phyloP scores from a whole-genome alignment of 2,888 invertebrate species.

The Isotomurus palustris region DNA sequence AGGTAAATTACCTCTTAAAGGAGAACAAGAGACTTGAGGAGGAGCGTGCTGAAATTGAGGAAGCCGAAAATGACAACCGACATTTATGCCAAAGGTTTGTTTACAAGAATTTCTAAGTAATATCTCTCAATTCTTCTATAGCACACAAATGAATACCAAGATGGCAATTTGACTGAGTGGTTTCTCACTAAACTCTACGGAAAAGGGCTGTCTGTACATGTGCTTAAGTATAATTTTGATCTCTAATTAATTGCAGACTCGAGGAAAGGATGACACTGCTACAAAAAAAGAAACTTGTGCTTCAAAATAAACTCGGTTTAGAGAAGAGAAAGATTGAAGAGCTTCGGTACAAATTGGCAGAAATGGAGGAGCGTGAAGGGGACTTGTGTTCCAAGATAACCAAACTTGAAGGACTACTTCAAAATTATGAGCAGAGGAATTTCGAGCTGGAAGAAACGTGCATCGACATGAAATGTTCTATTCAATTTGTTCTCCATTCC shows the following conservation, averaged over 20 bases:
- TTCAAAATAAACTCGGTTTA: constrained; percentile 48
- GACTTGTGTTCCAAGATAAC: constrained; percentile 53
- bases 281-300: constrained; percentile 47
- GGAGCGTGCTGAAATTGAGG: constrained; percentile 68
- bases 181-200: neutral
- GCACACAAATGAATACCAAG: neutral
- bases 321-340: constrained; percentile 43
- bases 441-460: constrained; percentile 55
- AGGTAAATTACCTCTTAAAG: constrained; percentile 59
- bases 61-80: constrained; percentile 65
- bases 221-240: neutral
- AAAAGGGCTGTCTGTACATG: neutral
- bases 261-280: constrained; percentile 48
- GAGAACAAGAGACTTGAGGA: constrained; percentile 65
- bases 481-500: constrained; percentile 59
- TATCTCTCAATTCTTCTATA: neutral
- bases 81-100: constrained; percentile 44
- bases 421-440: constrained; percentile 57
- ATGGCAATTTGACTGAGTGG: neutral
- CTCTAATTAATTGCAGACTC: constrained; percentile 43
- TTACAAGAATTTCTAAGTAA: neutral
- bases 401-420: constrained; percentile 55
- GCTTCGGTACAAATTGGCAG: constrained; percentile 37
- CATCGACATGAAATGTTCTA: constrained; percentile 55
- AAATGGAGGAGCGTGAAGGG: constrained; percentile 44